A percentile compares a stretch with the other conserved stretches of the same genome.
Evolutionary conservation across 2,888 invertebrate species (phyloP).

Genomic region (Dynastes hyllus): DNA sequence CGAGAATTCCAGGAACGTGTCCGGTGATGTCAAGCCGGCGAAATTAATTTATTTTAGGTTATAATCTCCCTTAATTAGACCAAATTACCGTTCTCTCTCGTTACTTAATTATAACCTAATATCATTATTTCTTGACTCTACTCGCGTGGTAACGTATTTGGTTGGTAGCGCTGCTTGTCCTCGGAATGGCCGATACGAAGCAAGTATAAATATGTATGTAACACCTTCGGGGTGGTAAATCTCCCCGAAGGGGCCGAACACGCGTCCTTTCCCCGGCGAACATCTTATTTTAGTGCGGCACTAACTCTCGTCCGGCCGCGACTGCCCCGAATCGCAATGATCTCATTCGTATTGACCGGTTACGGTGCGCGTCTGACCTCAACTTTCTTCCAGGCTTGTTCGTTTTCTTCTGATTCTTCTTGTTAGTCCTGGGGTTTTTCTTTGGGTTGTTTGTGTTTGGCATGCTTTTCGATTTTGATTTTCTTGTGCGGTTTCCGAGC

Average conservation of each 20-base stretch:
- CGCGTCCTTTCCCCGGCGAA: conserved; percentile 59
- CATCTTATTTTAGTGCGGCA: conserved; percentile 63
- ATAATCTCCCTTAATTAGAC: conserved; percentile 26
- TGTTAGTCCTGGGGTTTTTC: background rate
- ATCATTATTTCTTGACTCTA: conserved; percentile 6
- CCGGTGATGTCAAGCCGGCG: no score
- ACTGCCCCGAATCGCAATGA: conserved; percentile 62
- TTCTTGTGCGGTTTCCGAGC: background rate
- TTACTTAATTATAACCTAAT: conserved; percentile 29
- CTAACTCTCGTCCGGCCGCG: conserved; percentile 59
- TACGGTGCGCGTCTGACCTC: conserved; percentile 56
- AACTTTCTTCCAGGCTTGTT: conserved; percentile 45
- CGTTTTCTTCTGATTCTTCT: conserved; percentile 19
- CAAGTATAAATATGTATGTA: conserved; percentile 41
- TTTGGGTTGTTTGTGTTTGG: background rate
- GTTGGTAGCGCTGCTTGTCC: background rate
- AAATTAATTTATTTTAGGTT: conserved; percentile 21
- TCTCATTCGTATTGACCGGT: conserved; percentile 59
- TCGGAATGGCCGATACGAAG: background rate
- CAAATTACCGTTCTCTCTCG: conserved; percentile 20
- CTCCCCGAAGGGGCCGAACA: conserved; percentile 59
- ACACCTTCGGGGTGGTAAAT: conserved; percentile 42
- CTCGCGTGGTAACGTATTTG: background rate
- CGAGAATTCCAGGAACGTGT: no score
- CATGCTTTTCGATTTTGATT: background rate